Evolutionary conservation across 53 echinoderm and acorn worm species (phyloP).

Genomic region (Echinarachnius parma): DNA sequence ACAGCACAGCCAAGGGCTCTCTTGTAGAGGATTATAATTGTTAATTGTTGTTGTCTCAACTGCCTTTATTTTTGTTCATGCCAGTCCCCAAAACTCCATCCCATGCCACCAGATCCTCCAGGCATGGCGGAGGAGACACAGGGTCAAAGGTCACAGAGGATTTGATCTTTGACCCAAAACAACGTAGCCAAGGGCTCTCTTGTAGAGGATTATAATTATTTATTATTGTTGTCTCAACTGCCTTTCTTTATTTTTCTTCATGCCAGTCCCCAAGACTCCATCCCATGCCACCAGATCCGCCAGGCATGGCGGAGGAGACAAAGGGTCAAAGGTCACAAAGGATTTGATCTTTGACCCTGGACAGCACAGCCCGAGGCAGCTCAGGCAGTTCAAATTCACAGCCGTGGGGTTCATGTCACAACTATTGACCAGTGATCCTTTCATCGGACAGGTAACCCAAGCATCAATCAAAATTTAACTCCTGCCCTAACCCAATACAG

Average conservation of each 20-base stretch:
- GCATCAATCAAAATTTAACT: too few species aligned
- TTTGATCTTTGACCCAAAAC: too few species aligned
- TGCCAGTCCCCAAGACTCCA: neutral
- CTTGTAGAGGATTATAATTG: too few species aligned
- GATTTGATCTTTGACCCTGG: constrained; percentile 52
- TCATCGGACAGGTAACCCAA: constrained; percentile 73
- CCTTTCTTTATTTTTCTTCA: neutral
- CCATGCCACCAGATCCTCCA: neutral
- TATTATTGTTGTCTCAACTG: neutral
- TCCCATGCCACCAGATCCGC: neutral
- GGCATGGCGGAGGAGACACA: too few species aligned
- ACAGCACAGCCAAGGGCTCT: too few species aligned
- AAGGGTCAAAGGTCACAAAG: neutral
- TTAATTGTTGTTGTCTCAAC: too few species aligned
- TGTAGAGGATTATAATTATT: too few species aligned
- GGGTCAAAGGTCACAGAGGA: too few species aligned
- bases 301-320: neutral
- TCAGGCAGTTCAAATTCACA: constrained; percentile 84
- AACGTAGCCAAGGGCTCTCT: constrained; percentile 50
- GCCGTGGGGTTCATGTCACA: constrained; percentile 73
- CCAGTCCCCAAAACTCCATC: neutral
- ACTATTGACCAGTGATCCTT: constrained; percentile 60
- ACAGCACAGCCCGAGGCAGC: constrained; percentile 61
- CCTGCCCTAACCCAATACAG: too few species aligned
- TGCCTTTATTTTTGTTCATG: neutral